Evolutionary conservation across 2,797 vertebrate genomes (phyloP).

Genomic region (Catamblyrhynchus diadema): DNA sequence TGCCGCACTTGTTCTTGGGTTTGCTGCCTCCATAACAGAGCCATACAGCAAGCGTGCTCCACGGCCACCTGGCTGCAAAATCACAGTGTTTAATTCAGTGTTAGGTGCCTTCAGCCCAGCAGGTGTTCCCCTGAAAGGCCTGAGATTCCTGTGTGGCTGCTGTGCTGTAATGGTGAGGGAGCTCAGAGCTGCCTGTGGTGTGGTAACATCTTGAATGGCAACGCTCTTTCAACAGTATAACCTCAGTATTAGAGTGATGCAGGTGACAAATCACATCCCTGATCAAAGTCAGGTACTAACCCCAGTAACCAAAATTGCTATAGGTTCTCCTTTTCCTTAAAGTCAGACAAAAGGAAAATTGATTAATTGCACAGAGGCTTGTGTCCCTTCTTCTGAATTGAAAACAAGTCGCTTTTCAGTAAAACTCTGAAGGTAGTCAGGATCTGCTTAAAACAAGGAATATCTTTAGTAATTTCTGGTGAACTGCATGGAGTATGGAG

Average conservation of each 20-base stretch:
- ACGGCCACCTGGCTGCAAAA: not conserved
- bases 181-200: not conserved
- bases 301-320: not conserved
- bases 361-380: not conserved
- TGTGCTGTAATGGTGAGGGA: not conserved
- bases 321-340: not conserved
- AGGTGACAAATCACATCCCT: not conserved
- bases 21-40: not conserved
- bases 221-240: not conserved
- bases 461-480: not conserved
- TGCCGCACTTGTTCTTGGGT: not conserved
- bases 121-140: not conserved
- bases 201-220: rapidly evolving
- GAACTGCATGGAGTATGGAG: not conserved
- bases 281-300: not conserved
- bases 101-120: not conserved
- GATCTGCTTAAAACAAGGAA: not conserved
- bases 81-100: rapidly evolving
- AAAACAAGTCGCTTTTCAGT: not conserved
- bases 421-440: not conserved
- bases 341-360: not conserved
- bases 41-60: not conserved
- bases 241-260: not conserved
- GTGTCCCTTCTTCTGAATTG: not conserved
- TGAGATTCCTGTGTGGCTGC: not conserved